phyloP scores from a whole-genome alignment of 2,113 vertebrate genomes.

The Sporophila hypoxantha region DNA sequence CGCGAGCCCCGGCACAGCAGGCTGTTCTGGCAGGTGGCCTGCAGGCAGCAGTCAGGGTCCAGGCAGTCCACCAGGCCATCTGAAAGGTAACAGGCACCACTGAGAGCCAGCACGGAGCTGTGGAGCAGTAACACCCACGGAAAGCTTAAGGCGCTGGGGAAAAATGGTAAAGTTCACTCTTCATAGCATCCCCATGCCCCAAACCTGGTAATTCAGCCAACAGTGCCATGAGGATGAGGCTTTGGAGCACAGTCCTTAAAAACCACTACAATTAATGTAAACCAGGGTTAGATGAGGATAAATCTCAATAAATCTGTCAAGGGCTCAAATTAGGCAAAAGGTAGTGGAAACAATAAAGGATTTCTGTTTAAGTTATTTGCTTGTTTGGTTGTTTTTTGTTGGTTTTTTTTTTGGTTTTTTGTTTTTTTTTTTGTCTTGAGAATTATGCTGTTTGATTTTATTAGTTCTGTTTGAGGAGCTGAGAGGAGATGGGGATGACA shows the following conservation, averaged over 20 bases:
- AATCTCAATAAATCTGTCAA: not conserved
- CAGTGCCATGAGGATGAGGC: not conserved
- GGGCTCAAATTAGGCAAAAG: not conserved
- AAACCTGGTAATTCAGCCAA: not conserved
- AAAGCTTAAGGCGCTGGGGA: not conserved
- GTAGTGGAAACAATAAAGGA: not conserved
- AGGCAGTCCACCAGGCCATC: slow-evolving; percentile 96
- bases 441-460: not conserved
- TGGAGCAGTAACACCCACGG: rapidly evolving
- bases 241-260: not conserved
- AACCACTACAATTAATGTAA: not conserved
- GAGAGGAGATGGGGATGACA: not conserved
- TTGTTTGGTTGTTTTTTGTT: not conserved
- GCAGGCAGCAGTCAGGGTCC: slow-evolving; percentile 98
- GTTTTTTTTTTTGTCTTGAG: not conserved
- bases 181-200: rapidly evolving
- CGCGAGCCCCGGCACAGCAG: slow-evolving; percentile 91
- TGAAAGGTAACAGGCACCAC: slow-evolving; percentile 61
- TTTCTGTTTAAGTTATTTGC: not conserved
- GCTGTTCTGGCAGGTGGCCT: slow-evolving; percentile 92
- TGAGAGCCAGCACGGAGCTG: not conserved
- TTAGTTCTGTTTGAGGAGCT: not conserved
- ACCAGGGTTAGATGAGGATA: not conserved
- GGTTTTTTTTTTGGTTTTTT: not conserved
- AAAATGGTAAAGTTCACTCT: not conserved